These are phyloP conservation scores for Helogale parvula DNA, from an alignment of 2,113 vertebrate species.

Conservation along the genomic window DNA sequence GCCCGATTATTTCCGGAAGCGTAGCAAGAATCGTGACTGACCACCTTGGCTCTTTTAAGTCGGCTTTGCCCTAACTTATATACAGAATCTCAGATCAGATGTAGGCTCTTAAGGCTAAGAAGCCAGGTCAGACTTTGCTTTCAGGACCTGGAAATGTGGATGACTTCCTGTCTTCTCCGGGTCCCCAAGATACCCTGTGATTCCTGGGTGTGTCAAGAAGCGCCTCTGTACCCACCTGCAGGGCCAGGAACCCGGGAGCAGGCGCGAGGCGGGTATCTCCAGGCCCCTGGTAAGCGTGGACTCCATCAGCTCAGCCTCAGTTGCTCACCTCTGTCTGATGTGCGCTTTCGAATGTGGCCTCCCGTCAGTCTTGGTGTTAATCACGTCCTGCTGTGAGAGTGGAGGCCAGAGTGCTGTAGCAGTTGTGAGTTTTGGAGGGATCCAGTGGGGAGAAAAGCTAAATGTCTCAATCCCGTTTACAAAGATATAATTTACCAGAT, in stretches of 20 bases:
- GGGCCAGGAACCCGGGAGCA: background rate
- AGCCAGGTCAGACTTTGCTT: background rate
- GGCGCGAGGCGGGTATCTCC: background rate
- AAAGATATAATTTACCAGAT: background rate
- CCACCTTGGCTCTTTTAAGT: background rate
- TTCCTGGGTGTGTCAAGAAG: background rate
- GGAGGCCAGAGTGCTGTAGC: too few species aligned
- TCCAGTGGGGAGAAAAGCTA: background rate
- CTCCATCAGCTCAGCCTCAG: too few species aligned
- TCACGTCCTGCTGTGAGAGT: background rate
- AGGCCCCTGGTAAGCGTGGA: background rate
- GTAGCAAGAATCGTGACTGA: background rate
- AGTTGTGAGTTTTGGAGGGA: background rate
- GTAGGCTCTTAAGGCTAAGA: background rate
- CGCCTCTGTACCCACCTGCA: background rate
- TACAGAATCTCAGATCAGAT: background rate
- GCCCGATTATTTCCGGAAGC: too few species aligned
- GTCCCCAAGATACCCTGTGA: background rate
- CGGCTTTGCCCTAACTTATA: background rate
- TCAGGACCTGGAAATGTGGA: background rate
- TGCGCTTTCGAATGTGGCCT: fast-evolving
- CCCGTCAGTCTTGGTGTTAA: background rate
- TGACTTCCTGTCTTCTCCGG: background rate
- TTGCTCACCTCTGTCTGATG: background rate
- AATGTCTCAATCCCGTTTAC: background rate